Evolutionary conservation across 2,888 invertebrate genomes (phyloP), one percentile per base, ranked within the genome.

Genomic region (Tachystola acroxantha): DNA sequence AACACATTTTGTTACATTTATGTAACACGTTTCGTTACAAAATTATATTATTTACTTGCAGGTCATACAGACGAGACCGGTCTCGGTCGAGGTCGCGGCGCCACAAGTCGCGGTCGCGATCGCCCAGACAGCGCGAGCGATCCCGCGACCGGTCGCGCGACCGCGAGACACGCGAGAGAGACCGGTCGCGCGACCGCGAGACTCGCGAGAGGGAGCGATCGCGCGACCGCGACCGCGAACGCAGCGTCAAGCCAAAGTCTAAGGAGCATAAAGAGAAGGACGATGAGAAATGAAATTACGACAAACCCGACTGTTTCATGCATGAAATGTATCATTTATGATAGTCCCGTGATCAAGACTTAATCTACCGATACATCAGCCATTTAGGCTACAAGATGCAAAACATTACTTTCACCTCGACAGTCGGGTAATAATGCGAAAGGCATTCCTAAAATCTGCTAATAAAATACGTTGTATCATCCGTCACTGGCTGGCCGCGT

Each of bases 61-160:
- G 92, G 45, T 92, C 92, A 3, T 90, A 92, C 59, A 24, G 32
- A 13, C 32, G 54, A 10, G 43, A 43, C 1, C 48, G 53, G 0
- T 45, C 46, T 9, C 86, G 91, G 24, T 24, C 24, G 24, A 7
- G 91, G 36, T 90, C 91, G 1, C 88, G 89, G 2, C 86, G 93
- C 39, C 93, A 93, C 69, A 92, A 92, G 64, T 92, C 93, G 1
- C 84, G 92, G 31, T 92, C 92, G 3, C 88, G 92, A 20, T 24
- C 24, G 16, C 24, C 24, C n/a, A 7, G 24, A 24, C 16, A 3
- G 22, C 22, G 53, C n/a, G 42, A 43, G 2, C 48, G 53, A 0
- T 45, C 46, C n/a, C 86, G 91, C 24, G 24, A 24, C n/a, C 24
- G 20, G 20, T 7, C 92, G 29, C 89, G 91, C 40, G 62, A 44